Percentiles rank a stretch among this genome's conserved stretches.
Conservation (phyloP, 2,113 vertebrate genomes). For the Crotalus viridis region DNA sequence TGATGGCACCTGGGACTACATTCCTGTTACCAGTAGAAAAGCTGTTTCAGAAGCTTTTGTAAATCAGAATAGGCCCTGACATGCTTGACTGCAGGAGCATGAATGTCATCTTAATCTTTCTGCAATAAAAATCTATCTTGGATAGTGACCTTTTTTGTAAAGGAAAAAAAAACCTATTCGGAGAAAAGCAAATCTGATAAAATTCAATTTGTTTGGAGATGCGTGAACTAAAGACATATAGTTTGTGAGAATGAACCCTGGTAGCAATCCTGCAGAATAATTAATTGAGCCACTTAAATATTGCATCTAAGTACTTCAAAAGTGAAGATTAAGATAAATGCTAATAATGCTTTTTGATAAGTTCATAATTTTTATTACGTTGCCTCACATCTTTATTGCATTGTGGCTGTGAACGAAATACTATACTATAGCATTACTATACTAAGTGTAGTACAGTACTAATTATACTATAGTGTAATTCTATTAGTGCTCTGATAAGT, state of each 20-base stretch:
- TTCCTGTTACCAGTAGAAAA: neutral
- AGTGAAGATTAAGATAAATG: neutral
- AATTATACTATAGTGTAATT: neutral
- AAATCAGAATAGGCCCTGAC: neutral
- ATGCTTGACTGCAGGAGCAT: neutral
- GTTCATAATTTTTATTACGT: neutral
- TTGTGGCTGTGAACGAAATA: neutral
- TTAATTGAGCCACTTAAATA: slow-evolving; percentile 4
- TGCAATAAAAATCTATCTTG: neutral
- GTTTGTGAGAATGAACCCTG: neutral
- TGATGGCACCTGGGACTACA: neutral
- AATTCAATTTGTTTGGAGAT: neutral
- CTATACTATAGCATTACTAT: neutral
- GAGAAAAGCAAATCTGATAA: neutral
- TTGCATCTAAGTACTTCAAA: neutral
- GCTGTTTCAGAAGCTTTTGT: neutral
- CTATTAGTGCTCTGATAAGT: neutral
- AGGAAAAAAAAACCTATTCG: neutral
- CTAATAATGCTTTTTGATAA: neutral
- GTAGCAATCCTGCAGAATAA: neutral
- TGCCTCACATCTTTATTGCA: neutral
- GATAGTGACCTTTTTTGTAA: neutral
- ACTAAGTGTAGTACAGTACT: neutral
- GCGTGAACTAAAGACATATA: neutral
- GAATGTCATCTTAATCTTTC: neutral